Percentiles rank a stretch among this genome's conserved stretches.
Conservation (phyloP, 2,113 vertebrate genomes). For the Paradoxurus hermaphroditus region DNA sequence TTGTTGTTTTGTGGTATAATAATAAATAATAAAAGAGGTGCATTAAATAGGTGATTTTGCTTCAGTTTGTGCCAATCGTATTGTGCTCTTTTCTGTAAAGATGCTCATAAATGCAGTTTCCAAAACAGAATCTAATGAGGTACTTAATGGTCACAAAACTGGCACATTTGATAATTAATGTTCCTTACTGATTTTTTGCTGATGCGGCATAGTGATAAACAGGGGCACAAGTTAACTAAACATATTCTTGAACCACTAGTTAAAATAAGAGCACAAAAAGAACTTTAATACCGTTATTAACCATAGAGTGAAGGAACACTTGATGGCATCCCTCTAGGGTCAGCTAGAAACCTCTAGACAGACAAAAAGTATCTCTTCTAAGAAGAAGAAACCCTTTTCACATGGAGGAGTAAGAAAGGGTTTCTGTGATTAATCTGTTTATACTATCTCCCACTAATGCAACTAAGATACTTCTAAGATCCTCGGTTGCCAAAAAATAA, state of each 20-base stretch:
- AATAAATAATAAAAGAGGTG: constrained; percentile 31
- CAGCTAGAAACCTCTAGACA: background rate
- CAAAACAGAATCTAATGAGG: constrained; percentile 84
- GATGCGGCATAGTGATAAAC: constrained; percentile 72
- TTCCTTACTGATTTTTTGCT: constrained; percentile 83
- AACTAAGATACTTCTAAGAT: background rate
- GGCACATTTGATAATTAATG: constrained; percentile 87
- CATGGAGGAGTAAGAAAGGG: fast-evolving
- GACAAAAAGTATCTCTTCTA: background rate
- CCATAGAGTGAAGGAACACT: background rate
- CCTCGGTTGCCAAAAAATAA: background rate
- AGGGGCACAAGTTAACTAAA: constrained; percentile 76
- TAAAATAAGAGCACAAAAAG: constrained; percentile 58
- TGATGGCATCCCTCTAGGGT: background rate
- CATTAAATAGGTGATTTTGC: constrained; percentile 54
- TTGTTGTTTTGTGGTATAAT: constrained; percentile 56
- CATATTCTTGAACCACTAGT: constrained; percentile 67
- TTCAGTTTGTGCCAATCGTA: constrained; percentile 53
- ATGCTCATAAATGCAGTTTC: constrained; percentile 78
- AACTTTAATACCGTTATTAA: background rate
- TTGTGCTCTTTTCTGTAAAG: constrained; percentile 55
- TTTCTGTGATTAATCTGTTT: background rate
- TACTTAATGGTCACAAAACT: constrained; percentile 85
- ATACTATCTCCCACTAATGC: background rate
- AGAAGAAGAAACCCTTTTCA: fast-evolving